Evolutionary conservation across 2,113 vertebrate species (phyloP), one percentile per base, ranked within the genome.

Genomic region (Eurystomus gularis): DNA sequence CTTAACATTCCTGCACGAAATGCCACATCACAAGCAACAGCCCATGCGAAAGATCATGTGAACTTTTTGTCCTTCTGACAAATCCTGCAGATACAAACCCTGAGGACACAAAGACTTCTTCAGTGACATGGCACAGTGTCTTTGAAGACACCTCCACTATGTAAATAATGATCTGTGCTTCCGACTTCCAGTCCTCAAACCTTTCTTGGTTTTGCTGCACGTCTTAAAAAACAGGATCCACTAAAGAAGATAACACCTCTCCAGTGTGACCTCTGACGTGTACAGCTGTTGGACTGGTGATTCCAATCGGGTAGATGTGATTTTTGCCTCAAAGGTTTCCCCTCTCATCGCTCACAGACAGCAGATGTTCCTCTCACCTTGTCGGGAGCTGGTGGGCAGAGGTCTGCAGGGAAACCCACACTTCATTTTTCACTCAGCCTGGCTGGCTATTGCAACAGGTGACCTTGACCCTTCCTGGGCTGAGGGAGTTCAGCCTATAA

Each of bases 31-130:
- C 2, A 9, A n/a, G 54, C 58, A 44, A 17, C 39, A 90, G 61
- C 80, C 76, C 61, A 10, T 10, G 55, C 0, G 1, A 49, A 48
- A 83, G n/a, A 21, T 60, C 23, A 4, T 1, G 3, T 2, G 52
- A 86, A 28, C 10, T 25, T 77, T 54, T 29, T 73, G 72, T 62
- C 46, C 58, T 73, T 75, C 57, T 49, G 39, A 55, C 33, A 76
- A 79, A 72, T 12, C 33, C 77, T 14, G 10, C 17, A 26, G 68
- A 55, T 91, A 52, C 42, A 75, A 75, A 42, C 26, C 73, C 86
- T 0, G 6, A 60, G 51, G 73, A 64, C 31, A n/a, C 0, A 0
- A 66, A 9, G 35, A 23, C 49, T 42, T 69, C 69, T 49, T 31
- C 81, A 37, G 60, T 1, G 23, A 31, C 52, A 6, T 0, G 25